Evolutionary conservation across 2,888 invertebrate genomes (phyloP).

Genomic region (Hedya salicella): DNA sequence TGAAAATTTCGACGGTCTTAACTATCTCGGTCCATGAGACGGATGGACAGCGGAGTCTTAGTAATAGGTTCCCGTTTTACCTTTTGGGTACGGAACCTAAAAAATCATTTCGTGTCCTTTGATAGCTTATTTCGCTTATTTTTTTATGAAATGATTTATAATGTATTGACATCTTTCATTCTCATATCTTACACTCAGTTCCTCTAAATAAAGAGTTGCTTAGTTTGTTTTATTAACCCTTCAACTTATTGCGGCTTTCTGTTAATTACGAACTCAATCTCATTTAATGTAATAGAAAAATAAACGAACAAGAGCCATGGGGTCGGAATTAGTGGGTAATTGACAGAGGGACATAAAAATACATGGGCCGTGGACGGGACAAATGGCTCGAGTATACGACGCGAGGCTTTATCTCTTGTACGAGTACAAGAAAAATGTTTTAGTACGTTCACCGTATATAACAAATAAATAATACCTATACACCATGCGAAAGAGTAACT

Average conservation of each 20-base stretch:
- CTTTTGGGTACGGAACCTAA: no score
- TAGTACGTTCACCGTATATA: neutral
- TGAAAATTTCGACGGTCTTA: no score
- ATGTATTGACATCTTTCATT: no score
- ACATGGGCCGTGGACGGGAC: conserved; percentile 47
- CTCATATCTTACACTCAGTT: no score
- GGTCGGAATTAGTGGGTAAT: conserved; percentile 43
- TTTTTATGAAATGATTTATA: no score
- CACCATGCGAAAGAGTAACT: no score
- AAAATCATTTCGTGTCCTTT: no score
- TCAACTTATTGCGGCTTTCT: neutral
- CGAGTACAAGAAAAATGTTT: conserved; percentile 30
- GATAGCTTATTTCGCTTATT: no score
- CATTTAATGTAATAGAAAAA: conserved; percentile 20
- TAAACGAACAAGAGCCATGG: conserved; percentile 13
- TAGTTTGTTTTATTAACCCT: neutral
- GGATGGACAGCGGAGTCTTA: no score
- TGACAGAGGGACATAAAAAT: conserved; percentile 49
- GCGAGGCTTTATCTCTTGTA: conserved; percentile 34
- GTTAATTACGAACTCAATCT: neutral
- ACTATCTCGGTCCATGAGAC: no score
- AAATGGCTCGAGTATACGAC: conserved; percentile 49
- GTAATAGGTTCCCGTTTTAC: no score
- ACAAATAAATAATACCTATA: neutral
- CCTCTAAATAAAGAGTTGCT: no score